Conservation (phyloP, 2,797 vertebrate genomes). For the Takifugu ocellatus region DNA sequence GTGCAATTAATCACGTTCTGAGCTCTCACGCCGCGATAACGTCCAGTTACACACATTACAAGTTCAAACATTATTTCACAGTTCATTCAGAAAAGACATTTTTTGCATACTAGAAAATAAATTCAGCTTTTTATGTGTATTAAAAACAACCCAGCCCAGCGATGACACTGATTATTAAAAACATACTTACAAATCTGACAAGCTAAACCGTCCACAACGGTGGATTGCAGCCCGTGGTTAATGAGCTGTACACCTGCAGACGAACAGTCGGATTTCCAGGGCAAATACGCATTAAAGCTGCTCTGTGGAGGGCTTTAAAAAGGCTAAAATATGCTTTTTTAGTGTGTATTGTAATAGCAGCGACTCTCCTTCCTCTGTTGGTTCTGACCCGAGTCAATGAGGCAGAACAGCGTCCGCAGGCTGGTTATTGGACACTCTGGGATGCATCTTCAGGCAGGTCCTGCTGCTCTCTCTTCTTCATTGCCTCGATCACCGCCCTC, state of each 20-base stretch:
- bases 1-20: no score
- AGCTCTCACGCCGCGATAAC: not conserved
- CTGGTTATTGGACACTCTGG: slow-evolving; percentile 32
- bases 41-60: slow-evolving; percentile 15
- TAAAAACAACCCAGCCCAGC: slow-evolving; percentile 19
- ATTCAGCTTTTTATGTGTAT: slow-evolving; percentile 1
- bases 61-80: slow-evolving; percentile 24
- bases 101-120: slow-evolving; percentile 12
- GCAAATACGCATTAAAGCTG: slow-evolving; percentile 15
- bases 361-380: not conserved
- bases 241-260: no score
- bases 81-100: slow-evolving; percentile 8
- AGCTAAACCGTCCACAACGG: not conserved
- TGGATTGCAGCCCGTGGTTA: no score
- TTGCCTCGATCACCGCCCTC: slow-evolving; percentile 86
- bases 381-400: slow-evolving; percentile 2
- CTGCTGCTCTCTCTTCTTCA: slow-evolving; percentile 71
- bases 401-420: slow-evolving; percentile 4
- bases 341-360: not conserved
- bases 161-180: slow-evolving; percentile 18
- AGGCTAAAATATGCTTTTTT: not conserved
- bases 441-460: slow-evolving; percentile 42
- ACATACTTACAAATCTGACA: slow-evolving; percentile 37
- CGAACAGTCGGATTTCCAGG: slow-evolving; percentile 15
- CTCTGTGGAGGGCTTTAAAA: slow-evolving; percentile 14